A percentile compares a stretch with the other conserved stretches of the same genome.
Conservation (phyloP, 1,140 invertebrate genomes). For the Drosophila insularis region DNA sequence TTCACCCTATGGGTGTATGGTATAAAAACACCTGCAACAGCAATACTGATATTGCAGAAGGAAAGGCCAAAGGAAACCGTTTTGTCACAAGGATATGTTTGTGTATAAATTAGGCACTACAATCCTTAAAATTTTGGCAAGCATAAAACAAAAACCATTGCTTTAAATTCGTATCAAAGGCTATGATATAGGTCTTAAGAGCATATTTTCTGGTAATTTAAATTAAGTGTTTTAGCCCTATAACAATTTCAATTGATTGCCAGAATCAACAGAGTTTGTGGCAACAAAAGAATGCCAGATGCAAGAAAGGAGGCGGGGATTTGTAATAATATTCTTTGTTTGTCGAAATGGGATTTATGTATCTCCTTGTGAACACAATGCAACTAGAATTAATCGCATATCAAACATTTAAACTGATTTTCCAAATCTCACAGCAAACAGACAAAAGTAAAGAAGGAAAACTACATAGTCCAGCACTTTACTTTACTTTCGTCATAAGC, state of each 20-base stretch:
- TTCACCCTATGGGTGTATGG: too few species aligned
- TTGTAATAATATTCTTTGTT: slow-evolving; percentile 5
- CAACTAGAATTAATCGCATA: slow-evolving; percentile 47
- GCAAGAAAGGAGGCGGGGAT: not conserved
- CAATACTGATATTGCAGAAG: too few species aligned
- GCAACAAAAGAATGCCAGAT: not conserved
- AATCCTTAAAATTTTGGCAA: too few species aligned
- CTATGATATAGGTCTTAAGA: too few species aligned
- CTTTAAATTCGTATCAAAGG: too few species aligned
- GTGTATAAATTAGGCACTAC: too few species aligned
- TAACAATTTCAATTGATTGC: not conserved
- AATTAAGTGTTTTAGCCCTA: not conserved
- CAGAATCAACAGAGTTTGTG: slow-evolving; percentile 1
- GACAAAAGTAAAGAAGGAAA: not conserved
- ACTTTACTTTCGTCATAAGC: slow-evolving; percentile 43
- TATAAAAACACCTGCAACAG: too few species aligned
- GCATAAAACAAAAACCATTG: too few species aligned
- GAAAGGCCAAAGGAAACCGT: too few species aligned
- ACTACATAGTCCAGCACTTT: slow-evolving; percentile 13
- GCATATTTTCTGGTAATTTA: too few species aligned
- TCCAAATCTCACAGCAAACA: slow-evolving; percentile 25
- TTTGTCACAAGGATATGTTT: too few species aligned
- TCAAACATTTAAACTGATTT: slow-evolving; percentile 61
- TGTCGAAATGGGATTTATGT: slow-evolving; percentile 22
- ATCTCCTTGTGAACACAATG: slow-evolving; percentile 9